phyloP scores from a whole-genome alignment of 2,113 vertebrate genomes.

The Tympanuchus pallidicinctus region DNA sequence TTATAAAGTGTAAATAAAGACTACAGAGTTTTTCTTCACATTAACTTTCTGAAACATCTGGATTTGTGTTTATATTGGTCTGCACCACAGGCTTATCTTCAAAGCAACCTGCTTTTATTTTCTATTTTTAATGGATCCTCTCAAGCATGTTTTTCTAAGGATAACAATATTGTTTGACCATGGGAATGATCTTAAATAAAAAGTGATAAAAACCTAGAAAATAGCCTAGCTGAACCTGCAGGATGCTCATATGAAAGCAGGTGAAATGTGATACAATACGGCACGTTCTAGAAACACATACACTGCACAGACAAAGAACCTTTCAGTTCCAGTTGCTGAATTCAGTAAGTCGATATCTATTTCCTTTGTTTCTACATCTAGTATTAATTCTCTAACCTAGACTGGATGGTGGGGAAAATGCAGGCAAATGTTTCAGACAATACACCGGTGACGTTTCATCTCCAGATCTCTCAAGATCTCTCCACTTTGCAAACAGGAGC shows the following conservation, averaged over 20 bases:
- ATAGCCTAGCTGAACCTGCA: neutral
- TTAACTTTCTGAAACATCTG: constrained; percentile 61
- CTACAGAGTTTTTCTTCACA: constrained; percentile 55
- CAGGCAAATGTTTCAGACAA: neutral
- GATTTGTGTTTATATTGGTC: constrained; percentile 61
- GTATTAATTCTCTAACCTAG: neutral
- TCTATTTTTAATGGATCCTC: constrained; percentile 5
- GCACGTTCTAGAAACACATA: neutral
- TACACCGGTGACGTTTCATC: neutral
- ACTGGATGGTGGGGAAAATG: neutral
- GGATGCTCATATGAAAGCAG: neutral
- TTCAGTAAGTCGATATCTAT: neutral
- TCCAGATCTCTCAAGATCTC: neutral
- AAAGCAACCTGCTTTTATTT: constrained; percentile 58
- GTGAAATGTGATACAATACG: neutral
- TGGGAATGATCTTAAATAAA: constrained; percentile 34
- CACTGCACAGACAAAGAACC: neutral
- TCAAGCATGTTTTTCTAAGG: constrained; percentile 55
- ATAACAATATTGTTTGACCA: constrained; percentile 32
- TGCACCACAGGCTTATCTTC: constrained; percentile 42
- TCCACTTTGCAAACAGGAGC: neutral
- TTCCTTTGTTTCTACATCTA: neutral
- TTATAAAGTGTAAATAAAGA: constrained; percentile 74
- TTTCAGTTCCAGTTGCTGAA: neutral
- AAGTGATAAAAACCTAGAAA: neutral